Base-by-base conservation (phyloP, 2,113 vertebrate species). In the Oxyura jamaicensis region DNA sequence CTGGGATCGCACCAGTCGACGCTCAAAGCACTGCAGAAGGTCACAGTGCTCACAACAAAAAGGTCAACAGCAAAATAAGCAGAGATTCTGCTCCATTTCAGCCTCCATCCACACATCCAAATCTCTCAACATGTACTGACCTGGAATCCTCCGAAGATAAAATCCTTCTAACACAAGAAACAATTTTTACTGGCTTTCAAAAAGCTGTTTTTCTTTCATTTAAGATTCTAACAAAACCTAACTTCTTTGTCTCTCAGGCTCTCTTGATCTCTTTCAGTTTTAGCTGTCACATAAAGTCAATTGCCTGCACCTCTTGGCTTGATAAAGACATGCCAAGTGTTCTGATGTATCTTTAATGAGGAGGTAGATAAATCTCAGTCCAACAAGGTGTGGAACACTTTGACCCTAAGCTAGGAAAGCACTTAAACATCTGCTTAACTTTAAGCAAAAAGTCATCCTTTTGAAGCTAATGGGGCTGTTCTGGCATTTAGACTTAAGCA, bases 311-410 rank as follows among this genome's bases (percentile, higher is more conserved):
- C 86, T 92, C 77, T 87, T 83, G 79, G 92, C 95, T 94, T 95
- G 92, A 97, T 91, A 92, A 95, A 94, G 96, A 92, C 86, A 83
- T 95, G 74, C 77, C 92, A 92, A 66, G 80, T 52, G 86, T 73
- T 94, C 94, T 95, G 93, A 92, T 93, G 86, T 96, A 50, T 42
- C 96, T 91, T 93, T 96, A 96, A 94, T 96, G 92, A 96, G 94
- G 83, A 96, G 93, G 83, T 50, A 93, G 92, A 82, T 77, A 87
- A 96, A 81, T 86, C 92, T 85, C 39, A 87, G 86, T 92, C 93
- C 92, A 95, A 92, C 91, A 85, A 93, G 88, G 92, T 92, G 93
- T 88, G 80, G 83, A 93, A 89, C 74, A 89, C 59, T 96, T 76
- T 94, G 93, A 97, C 92, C 86, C 88, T 41, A 69, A 76, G 90